A percentile compares a stretch with the other conserved stretches of the same genome.
Evolutionary conservation across 1,140 invertebrate genomes (phyloP).

Genomic region (Diplogasteroides magnus): DNA sequence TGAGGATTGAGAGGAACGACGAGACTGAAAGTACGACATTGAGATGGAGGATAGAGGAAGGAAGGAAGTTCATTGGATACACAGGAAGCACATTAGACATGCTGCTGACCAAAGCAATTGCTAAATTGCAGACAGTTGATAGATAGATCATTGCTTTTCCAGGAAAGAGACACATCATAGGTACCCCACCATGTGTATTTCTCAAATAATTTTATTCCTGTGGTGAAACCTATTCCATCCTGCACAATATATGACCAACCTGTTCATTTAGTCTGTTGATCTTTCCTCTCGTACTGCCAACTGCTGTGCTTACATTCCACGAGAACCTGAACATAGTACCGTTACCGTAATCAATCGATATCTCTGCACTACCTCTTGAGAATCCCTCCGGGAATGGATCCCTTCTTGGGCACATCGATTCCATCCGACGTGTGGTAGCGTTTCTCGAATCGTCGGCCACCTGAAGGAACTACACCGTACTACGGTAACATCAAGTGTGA

Average conservation of each 20-base stretch:
- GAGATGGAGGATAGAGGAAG: slow-evolving; percentile 2
- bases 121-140: too few relatives aligned
- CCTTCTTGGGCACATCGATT: slow-evolving; percentile 33
- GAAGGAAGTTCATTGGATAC: not conserved
- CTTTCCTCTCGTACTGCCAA: slow-evolving; percentile 38
- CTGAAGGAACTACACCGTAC: not conserved
- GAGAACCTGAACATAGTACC: not conserved
- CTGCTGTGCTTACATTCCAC: slow-evolving; percentile 40
- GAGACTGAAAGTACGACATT: slow-evolving; percentile 29
- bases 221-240: too few relatives aligned
- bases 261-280: slow-evolving; percentile 20
- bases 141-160: too few relatives aligned
- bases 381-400: slow-evolving; percentile 23
- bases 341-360: not conserved
- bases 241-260: not conserved
- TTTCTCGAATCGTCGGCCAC: slow-evolving; percentile 43
- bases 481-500: too few relatives aligned
- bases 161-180: too few relatives aligned
- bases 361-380: slow-evolving; percentile 44
- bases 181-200: too few relatives aligned
- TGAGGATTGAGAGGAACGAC: slow-evolving; percentile 42
- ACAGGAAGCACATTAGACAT: not conserved
- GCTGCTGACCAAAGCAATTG: not conserved
- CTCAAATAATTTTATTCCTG: too few relatives aligned
- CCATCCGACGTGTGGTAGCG: slow-evolving; percentile 47